phyloP scores from a whole-genome alignment of 2,888 invertebrate species.

The Luffia ferchaultella region DNA sequence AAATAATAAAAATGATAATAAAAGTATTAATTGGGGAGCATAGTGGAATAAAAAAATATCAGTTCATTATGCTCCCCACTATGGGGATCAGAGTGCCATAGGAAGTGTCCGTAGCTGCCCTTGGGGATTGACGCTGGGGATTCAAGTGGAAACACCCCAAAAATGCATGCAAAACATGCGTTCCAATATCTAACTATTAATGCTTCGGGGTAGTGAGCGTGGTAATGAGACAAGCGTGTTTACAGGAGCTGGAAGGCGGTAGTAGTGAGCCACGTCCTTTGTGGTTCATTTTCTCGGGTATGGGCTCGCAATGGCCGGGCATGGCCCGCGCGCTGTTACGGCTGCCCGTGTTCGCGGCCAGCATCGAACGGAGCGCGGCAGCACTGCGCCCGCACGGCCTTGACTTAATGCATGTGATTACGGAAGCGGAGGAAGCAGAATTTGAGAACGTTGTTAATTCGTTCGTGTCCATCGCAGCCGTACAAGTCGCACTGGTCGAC shows the following conservation, averaged over 20 bases:
- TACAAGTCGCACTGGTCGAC: conserved; percentile 97
- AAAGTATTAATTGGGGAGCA: no score
- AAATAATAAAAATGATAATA: no score
- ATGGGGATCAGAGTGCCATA: no score
- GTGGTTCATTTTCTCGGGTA: conserved; percentile 97
- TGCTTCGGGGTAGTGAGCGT: conserved; percentile 21
- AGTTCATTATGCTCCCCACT: no score
- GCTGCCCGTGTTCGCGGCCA: conserved; percentile 81
- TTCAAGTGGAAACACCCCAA: no score
- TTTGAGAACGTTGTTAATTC: conserved; percentile 89
- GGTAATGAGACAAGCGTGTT: background rate
- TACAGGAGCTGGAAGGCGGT: conserved; percentile 32
- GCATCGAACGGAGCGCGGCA: conserved; percentile 79
- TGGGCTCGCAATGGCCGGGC: conserved; percentile 98
- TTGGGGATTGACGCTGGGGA: no score
- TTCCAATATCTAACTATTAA: conserved; percentile 11
- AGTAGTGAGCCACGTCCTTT: conserved; percentile 77
- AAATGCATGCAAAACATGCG: no score
- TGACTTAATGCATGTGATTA: conserved; percentile 82
- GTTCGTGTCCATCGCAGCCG: conserved; percentile 93
- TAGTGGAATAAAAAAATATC: no score
- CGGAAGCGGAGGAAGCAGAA: conserved; percentile 76
- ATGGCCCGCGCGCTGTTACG: conserved; percentile 91
- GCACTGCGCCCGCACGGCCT: conserved; percentile 81
- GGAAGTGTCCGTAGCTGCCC: no score